Conservation (phyloP, 2,797 vertebrate species). For the Karalla daura region DNA sequence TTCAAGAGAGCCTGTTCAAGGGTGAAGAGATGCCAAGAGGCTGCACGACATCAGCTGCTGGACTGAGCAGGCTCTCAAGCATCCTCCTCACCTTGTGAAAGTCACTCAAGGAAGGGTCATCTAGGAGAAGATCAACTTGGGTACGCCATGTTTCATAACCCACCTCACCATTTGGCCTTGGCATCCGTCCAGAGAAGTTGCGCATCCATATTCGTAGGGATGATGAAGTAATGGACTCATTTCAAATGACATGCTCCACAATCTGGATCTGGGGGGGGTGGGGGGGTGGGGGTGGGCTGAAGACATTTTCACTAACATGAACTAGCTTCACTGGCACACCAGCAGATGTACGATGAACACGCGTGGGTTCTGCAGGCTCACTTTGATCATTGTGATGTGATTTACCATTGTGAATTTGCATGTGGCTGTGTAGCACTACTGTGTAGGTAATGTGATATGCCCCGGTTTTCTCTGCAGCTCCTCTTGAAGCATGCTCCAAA, state of each 20-base stretch:
- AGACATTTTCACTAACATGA: too few species aligned
- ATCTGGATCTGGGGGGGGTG: not conserved
- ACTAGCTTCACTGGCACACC: too few species aligned
- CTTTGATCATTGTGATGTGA: too few species aligned
- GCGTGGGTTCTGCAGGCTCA: too few species aligned
- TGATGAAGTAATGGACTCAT: not conserved
- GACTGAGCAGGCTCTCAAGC: slow-evolving; percentile 34
- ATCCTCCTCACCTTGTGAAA: slow-evolving; percentile 28
- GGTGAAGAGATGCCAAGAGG: slow-evolving; percentile 16
- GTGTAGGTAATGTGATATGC: too few species aligned
- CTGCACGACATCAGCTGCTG: slow-evolving; percentile 32
- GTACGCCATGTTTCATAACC: slow-evolving; percentile 33
- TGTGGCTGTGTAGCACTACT: too few species aligned
- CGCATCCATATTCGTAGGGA: not conserved
- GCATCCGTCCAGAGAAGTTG: slow-evolving; percentile 18
- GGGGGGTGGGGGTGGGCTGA: not conserved
- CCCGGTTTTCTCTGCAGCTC: too few species aligned
- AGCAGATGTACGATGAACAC: too few species aligned
- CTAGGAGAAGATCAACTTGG: slow-evolving; percentile 32
- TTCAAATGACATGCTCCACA: not conserved
- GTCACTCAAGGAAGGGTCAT: not conserved
- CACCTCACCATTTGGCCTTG: slow-evolving; percentile 26
- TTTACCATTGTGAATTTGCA: too few species aligned
- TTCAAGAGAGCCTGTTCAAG: slow-evolving; percentile 14
- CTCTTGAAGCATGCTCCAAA: too few species aligned